A percentile compares a stretch with the other conserved stretches of the same genome.
Conservation (phyloP, 2,113 vertebrate species). For the Polypterus senegalus region DNA sequence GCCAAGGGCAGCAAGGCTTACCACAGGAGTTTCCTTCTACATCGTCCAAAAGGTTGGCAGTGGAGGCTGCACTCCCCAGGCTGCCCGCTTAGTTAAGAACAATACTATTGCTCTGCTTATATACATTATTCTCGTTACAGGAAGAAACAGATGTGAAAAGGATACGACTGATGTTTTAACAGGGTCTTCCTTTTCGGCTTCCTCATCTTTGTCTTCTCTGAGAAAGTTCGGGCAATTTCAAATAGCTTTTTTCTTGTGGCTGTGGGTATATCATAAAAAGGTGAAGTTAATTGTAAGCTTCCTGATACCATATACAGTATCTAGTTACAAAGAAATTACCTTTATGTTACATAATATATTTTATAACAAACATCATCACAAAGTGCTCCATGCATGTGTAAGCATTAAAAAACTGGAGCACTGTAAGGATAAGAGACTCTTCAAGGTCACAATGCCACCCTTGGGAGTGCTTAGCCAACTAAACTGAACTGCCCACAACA, state of each 20-base stretch:
- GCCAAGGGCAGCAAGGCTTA: slow-evolving; percentile 34
- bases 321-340: too few species aligned
- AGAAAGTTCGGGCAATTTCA: slow-evolving; percentile 88
- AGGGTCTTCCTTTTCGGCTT: slow-evolving; percentile 80
- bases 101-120: slow-evolving; percentile 1
- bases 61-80: slow-evolving; percentile 75
- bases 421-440: too few species aligned
- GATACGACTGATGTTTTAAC: slow-evolving; percentile 87
- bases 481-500: too few species aligned
- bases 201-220: slow-evolving; percentile 88
- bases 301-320: too few species aligned
- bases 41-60: slow-evolving; percentile 84
- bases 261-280: slow-evolving; percentile 29
- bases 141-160: slow-evolving; percentile 30
- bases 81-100: slow-evolving; percentile 39
- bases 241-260: slow-evolving; percentile 92
- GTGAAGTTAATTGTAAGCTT: too few species aligned
- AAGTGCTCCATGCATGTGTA: too few species aligned
- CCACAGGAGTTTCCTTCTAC: slow-evolving; percentile 76
- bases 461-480: too few species aligned
- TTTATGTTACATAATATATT: too few species aligned
- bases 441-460: too few species aligned
- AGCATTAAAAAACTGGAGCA: too few species aligned
- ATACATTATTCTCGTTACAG: neutral
- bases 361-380: too few species aligned